A percentile compares a stretch with the other conserved stretches of the same genome.
phyloP scores from a whole-genome alignment of 2,113 vertebrate species.

The Cyphomyrus discorhynchus region DNA sequence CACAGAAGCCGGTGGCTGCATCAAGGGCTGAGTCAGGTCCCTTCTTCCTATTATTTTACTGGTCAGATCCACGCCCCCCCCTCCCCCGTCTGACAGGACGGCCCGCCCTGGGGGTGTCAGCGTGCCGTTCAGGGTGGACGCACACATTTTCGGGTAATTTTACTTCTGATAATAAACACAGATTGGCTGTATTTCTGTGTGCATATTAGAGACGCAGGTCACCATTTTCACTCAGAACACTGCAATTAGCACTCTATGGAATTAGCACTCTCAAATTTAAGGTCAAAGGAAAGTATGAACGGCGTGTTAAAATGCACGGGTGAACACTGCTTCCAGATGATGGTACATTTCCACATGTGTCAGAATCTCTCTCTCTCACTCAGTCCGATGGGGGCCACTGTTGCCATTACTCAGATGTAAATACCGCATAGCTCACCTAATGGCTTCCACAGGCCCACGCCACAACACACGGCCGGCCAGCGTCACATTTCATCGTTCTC shows the following conservation, averaged over 20 bases:
- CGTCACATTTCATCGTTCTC: not conserved
- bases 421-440: not conserved
- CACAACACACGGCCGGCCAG: not conserved
- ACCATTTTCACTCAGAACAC: not conserved
- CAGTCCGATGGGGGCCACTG: not conserved
- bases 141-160: not conserved
- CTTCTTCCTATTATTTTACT: not conserved
- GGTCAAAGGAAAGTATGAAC: not conserved
- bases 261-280: not conserved
- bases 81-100: too few species aligned
- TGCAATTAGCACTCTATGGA: not conserved
- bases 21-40: not conserved
- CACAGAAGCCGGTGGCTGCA: not conserved
- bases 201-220: not conserved
- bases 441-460: not conserved
- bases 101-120: not conserved
- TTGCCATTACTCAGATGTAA: not conserved
- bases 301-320: not conserved
- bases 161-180: not conserved
- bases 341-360: too few species aligned
- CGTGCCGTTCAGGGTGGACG: not conserved
- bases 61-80: not conserved
- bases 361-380: not conserved
- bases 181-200: not conserved
- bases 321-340: not conserved